Base-by-base conservation (phyloP, 2,797 vertebrate species). In the Hozukius guyotensis region DNA sequence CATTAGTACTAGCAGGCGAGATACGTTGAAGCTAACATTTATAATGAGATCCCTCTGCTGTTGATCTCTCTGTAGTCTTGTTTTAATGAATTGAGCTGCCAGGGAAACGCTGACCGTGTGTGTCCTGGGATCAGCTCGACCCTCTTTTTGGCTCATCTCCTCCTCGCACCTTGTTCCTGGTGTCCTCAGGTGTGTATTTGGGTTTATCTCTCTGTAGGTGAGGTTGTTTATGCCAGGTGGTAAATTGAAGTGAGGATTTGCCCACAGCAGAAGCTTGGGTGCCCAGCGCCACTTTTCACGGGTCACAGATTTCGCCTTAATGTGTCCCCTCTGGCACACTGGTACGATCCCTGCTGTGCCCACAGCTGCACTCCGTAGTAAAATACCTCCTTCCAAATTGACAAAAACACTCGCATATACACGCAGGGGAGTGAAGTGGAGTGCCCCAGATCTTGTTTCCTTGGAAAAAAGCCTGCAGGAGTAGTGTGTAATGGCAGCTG, bases 401-500 rank as follows among this genome's bases (percentile, higher is more conserved):
- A 76, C 34, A 60, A 66, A 80, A 74, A 66, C 16, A 74, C 67
- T 53, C 5, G 2, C 6, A 62, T 55, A 61, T 22, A 29, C 71
- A 52, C 29, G 38, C 38, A 56, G 55, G 31, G 22, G 67, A 80
- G 42, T 52, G 53, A 71, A 80, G 29, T 29, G 0, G 38, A 62
- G 59, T 53, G 63, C 52, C 65, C 24, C 46, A 55, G 76, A 78
- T 80, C 72, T 49, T n/a, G 56, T 85, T 90, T 84, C 72, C 42
- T 34, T 66, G 69, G 57, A 71, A 62, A 71, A 77, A 59, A 72
- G 72, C 80, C 76, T 87, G 31, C 32, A 67, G 73, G 80, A 82
- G 62, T 59, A 56, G 64, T 59, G 72, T 80, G 38, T 72, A 59
- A 69, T 84, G 82, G 75, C 78, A 82, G 62, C 74, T 80, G 80